Conservation (phyloP, 1,140 invertebrate genomes). For the Heliconius hermathena region DNA sequence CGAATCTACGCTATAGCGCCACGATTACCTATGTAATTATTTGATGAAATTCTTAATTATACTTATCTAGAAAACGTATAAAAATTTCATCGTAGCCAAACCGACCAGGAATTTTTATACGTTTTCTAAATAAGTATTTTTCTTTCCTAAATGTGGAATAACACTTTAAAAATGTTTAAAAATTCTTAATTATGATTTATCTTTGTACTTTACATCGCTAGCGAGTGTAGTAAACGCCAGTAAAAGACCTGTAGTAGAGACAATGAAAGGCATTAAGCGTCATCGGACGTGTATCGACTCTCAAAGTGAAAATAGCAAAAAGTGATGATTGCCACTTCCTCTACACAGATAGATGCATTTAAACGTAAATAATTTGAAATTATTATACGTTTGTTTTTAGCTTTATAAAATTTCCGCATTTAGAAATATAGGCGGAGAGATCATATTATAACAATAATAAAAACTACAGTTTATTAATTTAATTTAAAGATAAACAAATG, state of each 20-base stretch:
- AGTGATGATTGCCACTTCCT: slow-evolving; percentile 31
- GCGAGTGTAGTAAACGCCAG: background rate
- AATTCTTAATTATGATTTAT: background rate
- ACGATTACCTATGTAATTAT: background rate
- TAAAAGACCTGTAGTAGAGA: background rate
- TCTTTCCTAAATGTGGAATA: too few relatives aligned
- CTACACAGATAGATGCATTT: background rate
- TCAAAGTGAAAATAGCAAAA: slow-evolving; percentile 32
- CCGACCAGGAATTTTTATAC: too few relatives aligned
- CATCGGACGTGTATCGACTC: slow-evolving; percentile 33
- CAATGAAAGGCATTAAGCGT: slow-evolving; percentile 33
- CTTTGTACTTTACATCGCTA: background rate
- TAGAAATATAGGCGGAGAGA: background rate
- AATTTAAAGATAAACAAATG: too few relatives aligned
- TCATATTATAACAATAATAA: too few relatives aligned
- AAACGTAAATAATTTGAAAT: background rate
- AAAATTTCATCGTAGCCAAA: too few relatives aligned
- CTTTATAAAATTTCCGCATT: background rate
- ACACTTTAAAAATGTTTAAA: too few relatives aligned
- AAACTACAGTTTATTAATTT: too few relatives aligned
- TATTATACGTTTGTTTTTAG: background rate
- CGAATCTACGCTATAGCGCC: too few relatives aligned
- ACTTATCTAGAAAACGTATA: too few relatives aligned
- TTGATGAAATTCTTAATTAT: too few relatives aligned
- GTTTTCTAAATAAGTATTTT: too few relatives aligned